A percentile compares a stretch with the other conserved stretches of the same genome.
Evolutionary conservation across 2,113 vertebrate species (phyloP).

Genomic region (Hemiscyllium ocellatum): DNA sequence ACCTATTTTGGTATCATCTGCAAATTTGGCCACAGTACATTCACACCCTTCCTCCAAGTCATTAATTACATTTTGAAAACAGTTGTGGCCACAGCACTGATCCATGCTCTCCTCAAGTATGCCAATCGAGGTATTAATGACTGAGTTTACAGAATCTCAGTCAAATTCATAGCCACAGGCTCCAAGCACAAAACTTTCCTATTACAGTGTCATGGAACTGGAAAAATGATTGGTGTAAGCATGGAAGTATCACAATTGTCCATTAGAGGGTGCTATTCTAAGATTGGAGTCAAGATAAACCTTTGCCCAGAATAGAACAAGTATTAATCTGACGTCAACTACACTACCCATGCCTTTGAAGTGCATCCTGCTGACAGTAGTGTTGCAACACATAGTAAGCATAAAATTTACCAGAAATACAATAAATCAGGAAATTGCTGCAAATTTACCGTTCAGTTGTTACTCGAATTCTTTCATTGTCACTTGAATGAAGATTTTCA

Average conservation of each 20-base stretch:
- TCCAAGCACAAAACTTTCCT: not conserved
- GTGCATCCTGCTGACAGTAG: not conserved
- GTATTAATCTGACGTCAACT: not conserved
- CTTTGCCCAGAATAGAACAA: not conserved
- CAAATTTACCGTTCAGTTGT: slow-evolving; percentile 71
- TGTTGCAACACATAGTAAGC: not conserved
- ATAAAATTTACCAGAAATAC: not conserved
- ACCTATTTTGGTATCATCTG: too few species aligned
- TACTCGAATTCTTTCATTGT: slow-evolving; percentile 66
- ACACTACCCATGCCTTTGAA: not conserved
- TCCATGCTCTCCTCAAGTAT: not conserved
- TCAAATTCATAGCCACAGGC: not conserved
- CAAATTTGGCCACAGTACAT: too few species aligned
- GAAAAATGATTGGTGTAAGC: not conserved
- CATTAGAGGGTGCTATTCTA: not conserved
- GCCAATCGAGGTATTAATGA: not conserved
- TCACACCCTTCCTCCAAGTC: too few species aligned
- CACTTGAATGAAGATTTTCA: slow-evolving; percentile 59
- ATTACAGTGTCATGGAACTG: not conserved
- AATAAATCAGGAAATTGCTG: not conserved
- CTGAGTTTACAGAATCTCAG: not conserved
- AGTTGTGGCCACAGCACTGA: too few species aligned
- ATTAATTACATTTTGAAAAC: too few species aligned
- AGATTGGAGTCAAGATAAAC: not conserved
- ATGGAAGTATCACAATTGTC: not conserved